Evolutionary conservation across 2,888 invertebrate genomes (phyloP), one percentile per base, ranked within the genome.

Genomic region (Drosophila borborema): DNA sequence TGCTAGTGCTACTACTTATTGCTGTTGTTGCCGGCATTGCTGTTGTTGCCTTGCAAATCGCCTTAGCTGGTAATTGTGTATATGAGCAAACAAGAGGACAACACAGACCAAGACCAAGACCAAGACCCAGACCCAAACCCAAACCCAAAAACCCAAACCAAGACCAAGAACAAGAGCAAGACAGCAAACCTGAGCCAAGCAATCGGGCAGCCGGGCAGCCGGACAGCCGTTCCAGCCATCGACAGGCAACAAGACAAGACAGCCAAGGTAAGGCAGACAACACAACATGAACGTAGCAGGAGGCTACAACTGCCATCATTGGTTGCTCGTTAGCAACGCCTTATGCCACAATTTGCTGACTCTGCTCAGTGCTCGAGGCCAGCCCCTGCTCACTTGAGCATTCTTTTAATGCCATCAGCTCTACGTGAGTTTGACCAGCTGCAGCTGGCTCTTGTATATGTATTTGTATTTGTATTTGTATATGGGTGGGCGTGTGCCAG

Each of bases 41-140:
- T 38, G 38, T 40, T 40, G 38, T 16, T 77, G 73, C 69, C 67
- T 71, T 74, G 88, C 81, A 81, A 89, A 86, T 86, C 86, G 86
- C 89, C 86, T 86, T 89, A 86, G 89, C 86, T 77, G 75, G 85
- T 86, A 87, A 86, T 87, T 86, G 86, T 86, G 82, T 86, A 77
- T 87, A 87, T 84, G 84, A 77, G 74, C 89, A 89, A 83, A 72
- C 81, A 75, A 74, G 14, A 58, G 81, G 62, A 61, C 63, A 64
- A 48, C 23, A 65, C 43, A 56, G 49, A 31, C 56, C 46, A 23
- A 62, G 20, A 64, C 45, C 64, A 58, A 73, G 72, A 45, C 56
- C 23, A 3, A 23, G 4, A 23, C 23, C 23, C 23, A 23, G 12
- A 36, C 10, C 23, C 23, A 23, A 4, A 23, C 23, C 23, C 23